Percentiles rank a stretch among this genome's conserved stretches.
These are phyloP conservation scores for Limnephilus auricula DNA, from an alignment of 2,888 invertebrate genomes.

Conservation along the genomic window DNA sequence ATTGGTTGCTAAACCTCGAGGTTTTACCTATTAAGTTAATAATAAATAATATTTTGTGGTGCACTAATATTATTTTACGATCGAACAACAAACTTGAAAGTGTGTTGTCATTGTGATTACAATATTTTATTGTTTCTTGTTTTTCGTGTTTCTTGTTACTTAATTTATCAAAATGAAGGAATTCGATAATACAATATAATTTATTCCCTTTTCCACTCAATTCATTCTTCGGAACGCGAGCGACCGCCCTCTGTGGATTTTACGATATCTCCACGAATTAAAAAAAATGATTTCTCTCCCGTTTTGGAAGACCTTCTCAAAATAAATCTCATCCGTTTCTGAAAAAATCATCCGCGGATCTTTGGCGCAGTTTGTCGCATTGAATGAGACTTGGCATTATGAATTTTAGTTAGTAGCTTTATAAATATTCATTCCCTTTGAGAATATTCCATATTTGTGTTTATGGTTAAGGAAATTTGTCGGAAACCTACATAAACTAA, in stretches of 20 bases:
- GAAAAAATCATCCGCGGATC: slow-evolving; percentile 6
- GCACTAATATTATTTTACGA: too few relatives aligned
- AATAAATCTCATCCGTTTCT: not conserved
- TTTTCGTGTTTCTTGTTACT: not conserved
- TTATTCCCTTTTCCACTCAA: slow-evolving; percentile 6
- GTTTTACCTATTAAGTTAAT: too few relatives aligned
- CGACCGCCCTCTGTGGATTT: not conserved
- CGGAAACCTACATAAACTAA: not conserved
- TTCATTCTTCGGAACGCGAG: not conserved
- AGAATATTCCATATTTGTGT: not conserved
- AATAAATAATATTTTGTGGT: too few relatives aligned
- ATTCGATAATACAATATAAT: not conserved
- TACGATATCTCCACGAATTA: slow-evolving; percentile 6
- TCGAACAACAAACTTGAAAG: too few relatives aligned
- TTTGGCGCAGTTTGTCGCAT: slow-evolving; percentile 43
- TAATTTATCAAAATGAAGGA: not conserved
- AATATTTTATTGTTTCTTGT: not conserved
- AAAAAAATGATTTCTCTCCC: slow-evolving; percentile 23
- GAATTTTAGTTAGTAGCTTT: not conserved
- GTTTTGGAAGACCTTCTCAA: not conserved
- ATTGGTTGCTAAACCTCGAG: too few relatives aligned
- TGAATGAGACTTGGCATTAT: slow-evolving; percentile 12
- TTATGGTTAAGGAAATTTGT: not conserved
- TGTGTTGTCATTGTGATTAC: too few relatives aligned
- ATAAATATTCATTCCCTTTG: slow-evolving; percentile 3